Conservation (phyloP, 2,797 vertebrate genomes). For the Poecilia wingei region DNA sequence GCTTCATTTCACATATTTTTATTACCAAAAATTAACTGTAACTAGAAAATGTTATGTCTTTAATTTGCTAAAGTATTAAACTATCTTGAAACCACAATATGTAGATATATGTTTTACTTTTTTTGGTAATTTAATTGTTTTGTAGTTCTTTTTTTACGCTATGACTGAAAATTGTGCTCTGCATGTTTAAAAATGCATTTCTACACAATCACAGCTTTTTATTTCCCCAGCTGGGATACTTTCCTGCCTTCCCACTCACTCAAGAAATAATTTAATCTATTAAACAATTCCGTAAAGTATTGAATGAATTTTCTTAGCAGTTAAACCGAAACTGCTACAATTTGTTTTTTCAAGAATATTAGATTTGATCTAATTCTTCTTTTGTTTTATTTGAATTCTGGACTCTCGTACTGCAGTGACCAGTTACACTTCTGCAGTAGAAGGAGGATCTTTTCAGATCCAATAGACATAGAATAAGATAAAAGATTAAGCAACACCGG, state of each 20-base stretch:
- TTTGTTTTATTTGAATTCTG: neutral
- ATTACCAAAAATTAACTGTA: neutral
- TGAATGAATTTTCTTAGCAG: neutral
- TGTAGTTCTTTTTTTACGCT: neutral
- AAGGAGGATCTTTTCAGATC: neutral
- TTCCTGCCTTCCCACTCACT: neutral
- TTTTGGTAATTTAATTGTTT: neutral
- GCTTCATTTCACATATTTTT: neutral
- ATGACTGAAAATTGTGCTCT: neutral
- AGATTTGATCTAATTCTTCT: neutral
- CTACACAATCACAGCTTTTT: neutral
- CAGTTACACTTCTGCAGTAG: neutral
- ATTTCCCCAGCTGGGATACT: neutral
- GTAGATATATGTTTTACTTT: neutral
- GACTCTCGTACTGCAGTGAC: neutral
- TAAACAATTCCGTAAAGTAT: neutral
- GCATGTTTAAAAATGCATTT: neutral
- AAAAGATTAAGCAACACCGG: neutral
- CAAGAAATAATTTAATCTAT: neutral
- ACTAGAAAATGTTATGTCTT: neutral
- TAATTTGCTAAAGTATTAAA: neutral
- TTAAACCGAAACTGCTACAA: neutral
- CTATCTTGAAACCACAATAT: neutral
- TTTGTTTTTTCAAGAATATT: neutral
- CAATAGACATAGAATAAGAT: neutral